Base-by-base conservation (phyloP, 2,888 invertebrate species). In the Callosobruchus maculatus region DNA sequence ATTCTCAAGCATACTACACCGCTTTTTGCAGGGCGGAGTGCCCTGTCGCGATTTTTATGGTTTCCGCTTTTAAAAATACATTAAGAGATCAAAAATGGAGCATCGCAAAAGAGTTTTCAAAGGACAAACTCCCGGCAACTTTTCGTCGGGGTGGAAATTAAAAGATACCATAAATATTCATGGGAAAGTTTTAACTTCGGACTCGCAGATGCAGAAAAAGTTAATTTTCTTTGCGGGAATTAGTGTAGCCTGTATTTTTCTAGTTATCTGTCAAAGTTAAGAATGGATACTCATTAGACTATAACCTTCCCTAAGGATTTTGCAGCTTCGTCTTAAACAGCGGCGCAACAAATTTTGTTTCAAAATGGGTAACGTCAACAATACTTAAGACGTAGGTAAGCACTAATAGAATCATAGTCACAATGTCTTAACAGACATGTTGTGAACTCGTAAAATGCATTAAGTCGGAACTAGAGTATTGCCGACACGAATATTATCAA, bases 131-230 rank as follows among this genome's bases (percentile, higher is more conserved):
- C 30, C 71, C 68, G 20, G 7, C 0, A 21, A 21, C n/a, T 68
- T 22, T n/a, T 22, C 21, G 20, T 9, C 22, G 20, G 18, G 31
- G 71, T 71, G 71, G 21, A 26, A 71, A 71, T 71, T 71, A 71
- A 71, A 71, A 30, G 71, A 71, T 31, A 71, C 30, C 22, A 71
- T 71, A 71, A 71, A 71, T 71, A 71, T 71, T 71, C 71, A 71
- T 71, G 18, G 22, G 31, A 71, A 71, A 71, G 31, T 71, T 71
- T 31, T 18, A 21, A 18, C 70, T 22, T n/a, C 20, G n/a, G 18
- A 18, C 18, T 70, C 22, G 30, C 20, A 70, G 22, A 26, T 26
- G 20, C 22, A 70, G 70, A 26, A 70, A 26, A 70, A 70, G 30
- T 26, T 26, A 70, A 26, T 70, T 70, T 70, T 70, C 70, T 70